Evolutionary conservation across 2,113 vertebrate species (phyloP).

Genomic region (Podarcis cretensis): DNA sequence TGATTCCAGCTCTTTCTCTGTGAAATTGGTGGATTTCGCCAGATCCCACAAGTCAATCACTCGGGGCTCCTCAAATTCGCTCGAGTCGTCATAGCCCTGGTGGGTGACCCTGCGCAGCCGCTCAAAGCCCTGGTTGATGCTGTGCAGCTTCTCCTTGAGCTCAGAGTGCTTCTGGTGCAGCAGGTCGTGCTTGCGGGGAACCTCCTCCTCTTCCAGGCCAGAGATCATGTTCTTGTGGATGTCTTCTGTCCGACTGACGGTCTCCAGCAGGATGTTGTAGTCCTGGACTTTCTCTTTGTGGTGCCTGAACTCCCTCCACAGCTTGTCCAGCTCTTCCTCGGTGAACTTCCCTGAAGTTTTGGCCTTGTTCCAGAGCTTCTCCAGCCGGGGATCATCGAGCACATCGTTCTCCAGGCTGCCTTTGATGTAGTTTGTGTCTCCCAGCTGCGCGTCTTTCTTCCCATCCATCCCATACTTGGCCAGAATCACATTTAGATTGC

Average conservation of each 20-base stretch:
- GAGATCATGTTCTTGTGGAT: constrained; percentile 88
- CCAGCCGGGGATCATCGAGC: no score
- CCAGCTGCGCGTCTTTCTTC: no score
- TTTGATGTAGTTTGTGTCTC: no score
- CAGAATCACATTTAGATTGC: no score
- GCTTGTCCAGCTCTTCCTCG: constrained; percentile 85
- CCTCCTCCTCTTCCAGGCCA: constrained; percentile 76
- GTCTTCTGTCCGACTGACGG: constrained; percentile 90
- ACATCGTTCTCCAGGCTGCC: no score
- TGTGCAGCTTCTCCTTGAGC: constrained; percentile 87
- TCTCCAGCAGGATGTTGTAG: constrained; percentile 91
- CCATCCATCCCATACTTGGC: no score
- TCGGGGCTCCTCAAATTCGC: constrained; percentile 92
- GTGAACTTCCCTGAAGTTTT: constrained; percentile 94
- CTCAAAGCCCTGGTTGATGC: constrained; percentile 91
- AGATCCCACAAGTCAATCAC: constrained; percentile 97
- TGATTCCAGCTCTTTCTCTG: constrained; percentile 89
- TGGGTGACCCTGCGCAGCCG: constrained; percentile 90
- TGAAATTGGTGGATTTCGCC: constrained; percentile 90
- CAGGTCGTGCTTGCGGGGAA: constrained; percentile 72
- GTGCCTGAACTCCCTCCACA: constrained; percentile 92
- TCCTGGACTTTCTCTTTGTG: constrained; percentile 91
- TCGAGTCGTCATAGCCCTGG: constrained; percentile 84
- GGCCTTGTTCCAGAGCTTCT: no score
- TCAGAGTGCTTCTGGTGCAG: constrained; percentile 87